Base-by-base conservation (phyloP, 2,888 invertebrate genomes). In the Dasypolia templi region DNA sequence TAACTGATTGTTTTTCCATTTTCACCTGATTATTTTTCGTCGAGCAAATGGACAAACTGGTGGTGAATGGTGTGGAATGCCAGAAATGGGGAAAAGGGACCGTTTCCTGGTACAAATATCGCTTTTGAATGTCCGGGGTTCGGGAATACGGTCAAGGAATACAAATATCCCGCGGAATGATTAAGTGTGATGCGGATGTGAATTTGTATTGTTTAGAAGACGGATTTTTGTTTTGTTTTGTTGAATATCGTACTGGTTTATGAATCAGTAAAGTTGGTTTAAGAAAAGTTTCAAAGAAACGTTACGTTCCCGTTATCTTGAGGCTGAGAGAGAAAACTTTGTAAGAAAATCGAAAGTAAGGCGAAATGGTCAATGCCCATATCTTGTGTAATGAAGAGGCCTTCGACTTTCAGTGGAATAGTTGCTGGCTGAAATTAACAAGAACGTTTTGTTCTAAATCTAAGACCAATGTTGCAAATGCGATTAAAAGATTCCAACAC, bases 1-100 rank as follows among this genome's bases (percentile, higher is more conserved):
- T 49, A 58, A 55, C 32, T 55, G 49, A 77, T 82, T 84, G 77
- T 68, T 71, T 81, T 72, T 51, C 51, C 44, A 70, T 70, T 70
- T 66, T 35, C 62, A n/a, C 51, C 46, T 9, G 44, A 19, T 69
- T 44, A 59, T 82, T 70, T 75, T 56, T 72, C 35, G 56, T 32
- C 51, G 35, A 39, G 39, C 35, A 62, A 70, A 42, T 53, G 29
- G 42, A n/a, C 29, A 51, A 69, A 61, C 66, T 72, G n/a, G n/a
- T n/a, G n/a, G n/a, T n/a, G n/a, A n/a, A n/a, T n/a, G n/a, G 56
- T 61, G 46, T 58, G 59, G 44, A 39, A 70, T 84, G 53, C 39
- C 46, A 56, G 61, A 61, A 70, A 70, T 61, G 14, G 53, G 46
- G 22, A 64, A 63, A 70, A 63, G 22, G 65, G 55, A 39, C 32